Percentiles rank a stretch among this genome's conserved stretches.
Conservation (phyloP, 2,888 invertebrate genomes). For the Catocala nupta region DNA sequence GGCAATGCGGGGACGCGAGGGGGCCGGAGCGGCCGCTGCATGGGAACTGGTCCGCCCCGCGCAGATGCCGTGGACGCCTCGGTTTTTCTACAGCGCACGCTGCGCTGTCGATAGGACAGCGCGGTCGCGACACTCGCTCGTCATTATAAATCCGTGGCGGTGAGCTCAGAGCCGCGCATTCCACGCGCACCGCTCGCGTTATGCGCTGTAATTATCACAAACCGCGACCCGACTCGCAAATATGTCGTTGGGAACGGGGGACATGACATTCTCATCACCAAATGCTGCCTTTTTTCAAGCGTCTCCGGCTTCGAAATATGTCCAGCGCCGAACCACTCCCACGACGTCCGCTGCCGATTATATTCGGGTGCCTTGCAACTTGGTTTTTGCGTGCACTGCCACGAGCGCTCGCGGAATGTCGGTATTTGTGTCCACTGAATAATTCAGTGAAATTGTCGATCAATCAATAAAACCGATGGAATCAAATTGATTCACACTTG, state of each 20-base stretch:
- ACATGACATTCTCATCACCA: constrained; percentile 88
- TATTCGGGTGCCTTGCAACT: constrained; percentile 69
- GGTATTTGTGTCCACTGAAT: constrained; percentile 85
- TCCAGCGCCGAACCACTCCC: constrained; percentile 73
- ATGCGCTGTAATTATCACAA: constrained; percentile 86
- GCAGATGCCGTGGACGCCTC: constrained; percentile 72
- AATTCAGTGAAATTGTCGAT: constrained; percentile 84
- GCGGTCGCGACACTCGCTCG: constrained; percentile 78
- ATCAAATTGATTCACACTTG: constrained; percentile 86
- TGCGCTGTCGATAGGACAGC: constrained; percentile 74
- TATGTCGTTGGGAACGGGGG: constrained; percentile 85
- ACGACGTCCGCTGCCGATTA: constrained; percentile 71
- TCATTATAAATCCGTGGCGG: constrained; percentile 85
- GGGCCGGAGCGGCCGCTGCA: constrained; percentile 59
- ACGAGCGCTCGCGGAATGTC: constrained; percentile 78
- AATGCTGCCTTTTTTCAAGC: constrained; percentile 77
- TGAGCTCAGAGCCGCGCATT: constrained; percentile 83
- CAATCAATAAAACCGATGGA: constrained; percentile 85
- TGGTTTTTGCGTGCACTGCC: constrained; percentile 74
- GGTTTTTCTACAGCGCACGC: constrained; percentile 69
- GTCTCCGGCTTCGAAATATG: constrained; percentile 70
- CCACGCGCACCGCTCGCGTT: constrained; percentile 80
- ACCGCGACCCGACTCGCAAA: constrained; percentile 84
- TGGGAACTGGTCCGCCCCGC: constrained; percentile 78
- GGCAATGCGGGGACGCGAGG: constrained; percentile 49